Evolutionary conservation across 2,888 invertebrate species (phyloP).

Genomic region (Pseudococcus viburni): DNA sequence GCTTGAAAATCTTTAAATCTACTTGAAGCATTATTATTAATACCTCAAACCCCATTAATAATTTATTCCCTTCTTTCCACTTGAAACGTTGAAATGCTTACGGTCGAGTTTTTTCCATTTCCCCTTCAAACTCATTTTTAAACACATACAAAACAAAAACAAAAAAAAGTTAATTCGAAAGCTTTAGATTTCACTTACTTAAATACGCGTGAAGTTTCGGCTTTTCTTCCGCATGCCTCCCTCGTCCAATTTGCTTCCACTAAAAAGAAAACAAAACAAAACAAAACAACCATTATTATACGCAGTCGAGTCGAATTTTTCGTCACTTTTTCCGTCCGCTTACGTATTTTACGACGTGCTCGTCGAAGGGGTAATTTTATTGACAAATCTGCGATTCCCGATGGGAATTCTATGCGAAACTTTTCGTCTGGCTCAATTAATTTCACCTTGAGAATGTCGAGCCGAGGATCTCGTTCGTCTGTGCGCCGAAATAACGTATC

Average conservation of each 20-base stretch:
- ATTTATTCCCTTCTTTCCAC: too few relatives aligned
- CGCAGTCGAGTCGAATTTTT: not conserved
- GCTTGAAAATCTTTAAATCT: too few relatives aligned
- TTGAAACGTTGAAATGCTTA: too few relatives aligned
- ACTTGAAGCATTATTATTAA: too few relatives aligned
- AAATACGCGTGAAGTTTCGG: not conserved
- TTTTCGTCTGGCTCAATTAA: constrained; percentile 27
- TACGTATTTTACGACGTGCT: too few relatives aligned
- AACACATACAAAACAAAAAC: too few relatives aligned
- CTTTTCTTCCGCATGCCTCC: not conserved
- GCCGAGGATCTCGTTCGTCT: not conserved
- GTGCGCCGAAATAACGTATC: not conserved
- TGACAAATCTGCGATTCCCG: not conserved
- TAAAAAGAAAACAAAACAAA: not conserved
- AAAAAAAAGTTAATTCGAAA: too few relatives aligned
- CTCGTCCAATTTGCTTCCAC: not conserved
- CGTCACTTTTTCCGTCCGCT: not conserved
- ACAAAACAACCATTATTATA: not conserved
- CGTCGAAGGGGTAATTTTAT: not conserved
- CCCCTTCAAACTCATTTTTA: too few relatives aligned
- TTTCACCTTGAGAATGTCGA: constrained; percentile 33
- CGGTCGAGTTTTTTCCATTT: too few relatives aligned
- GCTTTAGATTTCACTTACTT: too few relatives aligned
- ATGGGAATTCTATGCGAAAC: not conserved
- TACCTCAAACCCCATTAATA: too few relatives aligned